A percentile compares a stretch with the other conserved stretches of the same genome.
phyloP scores from a whole-genome alignment of 2,888 invertebrate genomes.

The Andrena bucephala region DNA sequence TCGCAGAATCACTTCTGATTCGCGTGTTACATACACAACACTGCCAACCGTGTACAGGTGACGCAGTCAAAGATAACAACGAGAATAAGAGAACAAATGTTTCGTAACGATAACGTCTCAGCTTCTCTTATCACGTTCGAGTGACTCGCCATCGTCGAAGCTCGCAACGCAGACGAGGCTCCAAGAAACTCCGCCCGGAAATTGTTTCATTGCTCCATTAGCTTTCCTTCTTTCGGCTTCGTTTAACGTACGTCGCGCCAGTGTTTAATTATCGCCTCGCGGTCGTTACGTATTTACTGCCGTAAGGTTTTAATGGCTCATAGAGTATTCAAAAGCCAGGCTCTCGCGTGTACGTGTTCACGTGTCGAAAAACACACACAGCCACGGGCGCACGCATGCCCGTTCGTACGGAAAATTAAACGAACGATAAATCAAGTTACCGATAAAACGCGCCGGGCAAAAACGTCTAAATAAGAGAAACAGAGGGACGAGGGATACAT shows the following conservation, averaged over 20 bases:
- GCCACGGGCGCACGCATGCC: background rate
- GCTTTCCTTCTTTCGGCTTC: too few relatives aligned
- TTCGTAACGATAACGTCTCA: background rate
- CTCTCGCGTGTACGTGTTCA: conserved; percentile 1
- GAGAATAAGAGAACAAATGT: background rate
- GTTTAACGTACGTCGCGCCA: conserved; percentile 12
- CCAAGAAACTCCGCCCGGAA: background rate
- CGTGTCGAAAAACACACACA: conserved; percentile 5
- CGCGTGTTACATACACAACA: too few relatives aligned
- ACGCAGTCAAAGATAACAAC: background rate
- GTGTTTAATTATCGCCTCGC: conserved; percentile 41
- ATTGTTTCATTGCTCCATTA: background rate
- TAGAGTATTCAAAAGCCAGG: conserved; percentile 38
- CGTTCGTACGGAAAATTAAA: conserved; percentile 40
- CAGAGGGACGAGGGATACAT: conserved; percentile 13
- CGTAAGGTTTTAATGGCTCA: conserved; percentile 40
- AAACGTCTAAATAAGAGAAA: conserved; percentile 15
- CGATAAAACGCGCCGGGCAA: conserved; percentile 28
- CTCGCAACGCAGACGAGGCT: too few relatives aligned
- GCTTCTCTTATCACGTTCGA: conserved; percentile 4
- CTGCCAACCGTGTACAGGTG: background rate
- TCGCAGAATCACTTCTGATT: too few relatives aligned
- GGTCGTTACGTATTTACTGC: conserved; percentile 28
- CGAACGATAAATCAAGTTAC: conserved; percentile 41
- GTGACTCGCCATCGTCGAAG: background rate